phyloP scores from a whole-genome alignment of 2,888 invertebrate species.

The Cyaniris semiargus region DNA sequence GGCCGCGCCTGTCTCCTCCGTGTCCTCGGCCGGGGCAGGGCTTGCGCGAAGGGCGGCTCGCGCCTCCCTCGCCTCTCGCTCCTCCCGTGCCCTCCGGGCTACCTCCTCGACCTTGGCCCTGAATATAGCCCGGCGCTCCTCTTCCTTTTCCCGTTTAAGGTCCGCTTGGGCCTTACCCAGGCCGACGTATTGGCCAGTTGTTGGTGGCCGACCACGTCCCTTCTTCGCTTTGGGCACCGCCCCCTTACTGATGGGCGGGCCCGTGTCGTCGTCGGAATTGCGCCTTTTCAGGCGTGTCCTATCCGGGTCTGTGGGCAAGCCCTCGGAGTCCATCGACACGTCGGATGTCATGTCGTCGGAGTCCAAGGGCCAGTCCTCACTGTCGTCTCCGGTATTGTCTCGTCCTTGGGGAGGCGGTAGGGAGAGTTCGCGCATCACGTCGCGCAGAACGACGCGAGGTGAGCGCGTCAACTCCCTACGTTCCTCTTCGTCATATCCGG shows the following conservation, averaged over 20 bases:
- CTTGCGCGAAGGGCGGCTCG: neutral
- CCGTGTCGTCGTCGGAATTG: neutral
- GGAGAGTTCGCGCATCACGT: no score
- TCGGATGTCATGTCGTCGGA: neutral
- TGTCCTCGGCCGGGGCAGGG: neutral
- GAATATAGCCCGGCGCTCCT: neutral
- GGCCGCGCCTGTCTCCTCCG: neutral
- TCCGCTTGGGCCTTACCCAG: neutral
- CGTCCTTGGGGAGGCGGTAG: no score
- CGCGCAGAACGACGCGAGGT: no score
- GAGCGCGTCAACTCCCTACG: no score
- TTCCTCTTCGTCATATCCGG: no score
- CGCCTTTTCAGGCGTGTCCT: neutral
- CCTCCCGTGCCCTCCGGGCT: neutral
- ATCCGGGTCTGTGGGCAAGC: neutral
- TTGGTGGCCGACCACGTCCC: neutral
- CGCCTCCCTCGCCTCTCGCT: neutral
- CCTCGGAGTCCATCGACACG: neutral
- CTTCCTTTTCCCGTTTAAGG: neutral
- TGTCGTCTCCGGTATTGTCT: no score
- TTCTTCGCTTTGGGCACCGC: neutral
- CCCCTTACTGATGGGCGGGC: neutral
- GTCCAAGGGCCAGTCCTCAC: neutral
- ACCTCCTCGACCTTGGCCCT: neutral
- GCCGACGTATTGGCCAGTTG: neutral